phyloP scores from a whole-genome alignment of 2,888 invertebrate species.

The Amphimallon solstitiale region DNA sequence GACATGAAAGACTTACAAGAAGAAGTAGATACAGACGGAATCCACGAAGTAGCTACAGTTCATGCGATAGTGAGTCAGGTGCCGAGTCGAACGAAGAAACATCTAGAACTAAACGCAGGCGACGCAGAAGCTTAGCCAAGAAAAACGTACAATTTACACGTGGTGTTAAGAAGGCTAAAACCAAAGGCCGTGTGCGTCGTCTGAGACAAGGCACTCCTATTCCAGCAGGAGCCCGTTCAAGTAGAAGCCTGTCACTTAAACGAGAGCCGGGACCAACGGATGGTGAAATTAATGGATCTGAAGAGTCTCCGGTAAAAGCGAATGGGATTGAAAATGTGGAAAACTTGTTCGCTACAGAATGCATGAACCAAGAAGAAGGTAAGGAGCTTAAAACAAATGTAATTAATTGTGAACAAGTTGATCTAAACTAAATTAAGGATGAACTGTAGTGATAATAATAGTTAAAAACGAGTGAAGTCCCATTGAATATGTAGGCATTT shows the following conservation, averaged over 20 bases:
- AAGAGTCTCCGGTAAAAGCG: background rate
- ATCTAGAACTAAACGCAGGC: constrained; percentile 30
- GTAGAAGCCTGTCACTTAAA: background rate
- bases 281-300: background rate
- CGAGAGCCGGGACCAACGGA: background rate
- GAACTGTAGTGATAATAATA: no score
- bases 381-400: no score
- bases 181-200: background rate
- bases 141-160: background rate
- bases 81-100: background rate
- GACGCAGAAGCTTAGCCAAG: constrained; percentile 29
- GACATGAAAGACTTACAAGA: background rate
- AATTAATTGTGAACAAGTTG: no score
- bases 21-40: background rate
- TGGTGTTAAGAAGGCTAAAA: background rate
- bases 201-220: constrained; percentile 8
- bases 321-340: background rate
- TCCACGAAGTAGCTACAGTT: background rate
- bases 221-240: background rate
- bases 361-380: background rate
- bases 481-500: no score
- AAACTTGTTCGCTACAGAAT: background rate
- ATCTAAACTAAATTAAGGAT: no score
- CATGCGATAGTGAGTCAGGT: background rate
- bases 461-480: no score